These are phyloP conservation scores for Poecile montanus DNA, from an alignment of 2,797 vertebrate genomes.

Conservation along the genomic window DNA sequence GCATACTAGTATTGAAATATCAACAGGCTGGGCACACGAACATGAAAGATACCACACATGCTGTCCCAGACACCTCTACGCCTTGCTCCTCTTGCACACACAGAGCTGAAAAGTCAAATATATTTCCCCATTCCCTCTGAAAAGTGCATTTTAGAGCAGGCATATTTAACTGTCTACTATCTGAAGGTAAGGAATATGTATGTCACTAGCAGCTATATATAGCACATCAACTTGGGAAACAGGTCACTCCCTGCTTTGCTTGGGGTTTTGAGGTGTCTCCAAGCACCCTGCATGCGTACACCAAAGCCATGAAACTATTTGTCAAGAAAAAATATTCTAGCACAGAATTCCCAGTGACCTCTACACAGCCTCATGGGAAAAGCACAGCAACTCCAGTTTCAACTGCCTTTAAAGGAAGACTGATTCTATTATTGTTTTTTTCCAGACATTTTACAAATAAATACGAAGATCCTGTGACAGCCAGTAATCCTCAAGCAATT, in stretches of 20 bases:
- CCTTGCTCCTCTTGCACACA: background rate
- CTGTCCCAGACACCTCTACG: background rate
- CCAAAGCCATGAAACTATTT: background rate
- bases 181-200: background rate
- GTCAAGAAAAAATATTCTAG: background rate
- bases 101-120: background rate
- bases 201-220: background rate
- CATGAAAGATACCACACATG: background rate
- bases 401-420: conserved; percentile 15
- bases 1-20: background rate
- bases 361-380: background rate
- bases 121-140: background rate
- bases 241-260: background rate
- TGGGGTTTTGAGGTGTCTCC: background rate
- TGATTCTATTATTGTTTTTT: background rate
- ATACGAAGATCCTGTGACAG: background rate
- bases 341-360: background rate
- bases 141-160: background rate
- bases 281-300: background rate
- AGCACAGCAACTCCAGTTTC: background rate
- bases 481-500: conserved; percentile 38
- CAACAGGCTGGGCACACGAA: background rate
- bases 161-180: background rate
- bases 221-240: background rate
- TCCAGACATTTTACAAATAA: conserved; percentile 23